phyloP scores from a whole-genome alignment of 2,797 vertebrate genomes.

The Vireo griseus region DNA sequence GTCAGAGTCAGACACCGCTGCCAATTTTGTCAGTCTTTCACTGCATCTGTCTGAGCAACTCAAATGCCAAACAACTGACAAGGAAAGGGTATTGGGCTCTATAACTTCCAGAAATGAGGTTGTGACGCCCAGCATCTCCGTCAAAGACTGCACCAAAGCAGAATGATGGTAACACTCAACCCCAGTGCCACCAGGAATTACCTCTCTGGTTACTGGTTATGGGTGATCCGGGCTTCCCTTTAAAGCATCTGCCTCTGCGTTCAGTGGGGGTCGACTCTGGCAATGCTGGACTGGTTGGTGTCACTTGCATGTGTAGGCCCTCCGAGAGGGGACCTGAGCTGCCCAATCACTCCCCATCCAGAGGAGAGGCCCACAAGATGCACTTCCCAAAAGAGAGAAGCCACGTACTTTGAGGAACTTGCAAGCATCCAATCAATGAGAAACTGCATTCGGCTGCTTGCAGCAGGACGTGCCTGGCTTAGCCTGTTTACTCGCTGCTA shows the following conservation, averaged over 20 bases:
- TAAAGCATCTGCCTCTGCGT: neutral
- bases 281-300: neutral
- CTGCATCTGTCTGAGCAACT: neutral
- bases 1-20: rapidly evolving
- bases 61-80: neutral
- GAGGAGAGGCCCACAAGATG: rapidly evolving
- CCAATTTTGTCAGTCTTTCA: neutral
- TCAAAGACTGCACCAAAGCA: neutral
- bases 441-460: rapidly evolving
- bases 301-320: rapidly evolving
- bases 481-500: neutral
- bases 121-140: rapidly evolving
- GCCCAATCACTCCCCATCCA: neutral
- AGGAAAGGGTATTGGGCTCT: rapidly evolving
- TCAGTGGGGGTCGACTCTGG: rapidly evolving
- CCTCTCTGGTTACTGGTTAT: neutral
- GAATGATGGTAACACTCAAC: rapidly evolving
- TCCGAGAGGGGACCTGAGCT: rapidly evolving
- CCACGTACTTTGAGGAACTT: neutral
- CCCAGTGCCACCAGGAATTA: neutral
- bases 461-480: neutral
- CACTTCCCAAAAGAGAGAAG: neutral
- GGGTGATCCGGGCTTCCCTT: neutral
- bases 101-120: neutral
- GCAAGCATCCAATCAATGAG: neutral